Conservation (phyloP, 2,888 invertebrate species). For the Microchrysa polita region DNA sequence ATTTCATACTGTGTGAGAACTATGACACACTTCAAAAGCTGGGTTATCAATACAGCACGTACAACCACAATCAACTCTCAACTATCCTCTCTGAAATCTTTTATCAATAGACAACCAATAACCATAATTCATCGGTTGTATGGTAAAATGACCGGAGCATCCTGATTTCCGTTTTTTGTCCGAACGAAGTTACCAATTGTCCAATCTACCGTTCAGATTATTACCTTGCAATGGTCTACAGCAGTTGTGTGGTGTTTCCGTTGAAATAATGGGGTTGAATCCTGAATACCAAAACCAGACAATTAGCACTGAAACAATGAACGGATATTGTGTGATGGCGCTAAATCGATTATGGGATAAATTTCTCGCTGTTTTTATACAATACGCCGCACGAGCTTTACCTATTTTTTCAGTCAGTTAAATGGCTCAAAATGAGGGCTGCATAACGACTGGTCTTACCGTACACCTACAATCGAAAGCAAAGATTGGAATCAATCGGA, state of each 20-base stretch:
- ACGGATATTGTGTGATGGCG: conserved; percentile 62
- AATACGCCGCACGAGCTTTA: conserved; percentile 16
- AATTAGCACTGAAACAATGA: conserved; percentile 65
- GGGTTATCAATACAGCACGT: no score
- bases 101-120: conserved; percentile 45
- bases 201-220: background rate
- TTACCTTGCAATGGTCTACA: conserved; percentile 8
- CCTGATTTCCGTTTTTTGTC: conserved; percentile 10
- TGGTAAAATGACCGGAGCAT: conserved; percentile 40
- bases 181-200: background rate
- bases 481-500: no score
- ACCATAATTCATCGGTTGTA: conserved; percentile 47
- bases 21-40: background rate
- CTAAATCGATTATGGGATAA: conserved; percentile 64
- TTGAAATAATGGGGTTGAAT: conserved; percentile 37
- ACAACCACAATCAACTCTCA: background rate
- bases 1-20: no score
- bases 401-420: conserved; percentile 11
- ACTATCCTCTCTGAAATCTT: conserved; percentile 3
- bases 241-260: conserved; percentile 12
- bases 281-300: conserved; percentile 59
- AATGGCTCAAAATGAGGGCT: background rate
- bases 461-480: no score
- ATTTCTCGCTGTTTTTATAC: conserved; percentile 54
- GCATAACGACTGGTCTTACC: no score